Conservation (phyloP, 2,888 invertebrate genomes). For the Oxytorus armatus region DNA sequence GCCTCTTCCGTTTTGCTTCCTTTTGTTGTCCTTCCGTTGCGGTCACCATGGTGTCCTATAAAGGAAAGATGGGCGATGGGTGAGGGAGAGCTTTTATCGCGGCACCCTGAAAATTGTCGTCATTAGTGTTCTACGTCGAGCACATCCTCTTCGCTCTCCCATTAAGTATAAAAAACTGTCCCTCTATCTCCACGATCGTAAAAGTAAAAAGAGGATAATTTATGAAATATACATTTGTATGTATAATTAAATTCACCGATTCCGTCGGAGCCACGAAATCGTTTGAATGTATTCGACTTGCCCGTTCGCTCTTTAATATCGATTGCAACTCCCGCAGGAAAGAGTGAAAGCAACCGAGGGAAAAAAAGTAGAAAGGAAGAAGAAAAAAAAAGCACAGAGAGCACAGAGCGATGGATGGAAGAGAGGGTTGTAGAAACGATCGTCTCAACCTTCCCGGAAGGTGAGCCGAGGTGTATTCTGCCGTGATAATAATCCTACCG, state of each 20-base stretch:
- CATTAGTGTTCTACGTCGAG: conserved; percentile 47
- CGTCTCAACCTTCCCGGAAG: conserved; percentile 56
- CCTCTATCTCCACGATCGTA: neutral
- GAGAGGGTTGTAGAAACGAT: conserved; percentile 54
- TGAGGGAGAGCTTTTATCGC: conserved; percentile 45
- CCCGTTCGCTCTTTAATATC: conserved; percentile 1
- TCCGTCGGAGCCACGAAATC: neutral
- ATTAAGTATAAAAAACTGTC: conserved; percentile 4
- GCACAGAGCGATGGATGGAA: conserved; percentile 41
- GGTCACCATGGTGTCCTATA: conserved; percentile 46
- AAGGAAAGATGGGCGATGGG: neutral
- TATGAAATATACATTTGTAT: neutral
- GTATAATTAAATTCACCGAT: conserved; percentile 1
- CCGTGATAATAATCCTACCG: conserved; percentile 80
- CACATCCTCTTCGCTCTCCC: conserved; percentile 24
- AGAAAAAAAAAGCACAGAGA: conserved; percentile 23
- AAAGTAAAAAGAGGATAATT: conserved; percentile 4
- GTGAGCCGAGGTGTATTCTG: conserved; percentile 73
- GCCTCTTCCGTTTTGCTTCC: conserved; percentile 27
- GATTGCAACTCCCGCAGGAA: conserved; percentile 15
- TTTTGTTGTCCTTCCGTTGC: conserved; percentile 50
- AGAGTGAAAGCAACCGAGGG: conserved; percentile 4
- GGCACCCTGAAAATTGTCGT: conserved; percentile 55
- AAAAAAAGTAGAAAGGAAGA: conserved; percentile 7
- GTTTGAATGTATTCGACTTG: neutral